phyloP scores from a whole-genome alignment of 2,113 vertebrate species.

The Periophthalmodon schlosseri region DNA sequence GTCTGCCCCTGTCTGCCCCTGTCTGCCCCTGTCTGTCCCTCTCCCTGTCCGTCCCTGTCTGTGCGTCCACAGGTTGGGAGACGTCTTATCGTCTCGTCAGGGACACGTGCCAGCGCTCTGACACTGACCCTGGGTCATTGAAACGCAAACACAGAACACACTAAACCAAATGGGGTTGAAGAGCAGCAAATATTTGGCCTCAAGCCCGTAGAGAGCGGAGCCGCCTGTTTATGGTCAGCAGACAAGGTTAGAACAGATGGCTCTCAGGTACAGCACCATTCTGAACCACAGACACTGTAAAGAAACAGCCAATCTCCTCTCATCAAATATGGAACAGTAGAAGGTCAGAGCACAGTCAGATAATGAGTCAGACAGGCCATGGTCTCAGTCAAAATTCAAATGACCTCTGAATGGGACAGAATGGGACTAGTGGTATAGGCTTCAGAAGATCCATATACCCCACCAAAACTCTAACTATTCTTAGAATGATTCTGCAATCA shows the following conservation, averaged over 20 bases:
- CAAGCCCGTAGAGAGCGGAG: constrained; percentile 58
- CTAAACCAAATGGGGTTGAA: constrained; percentile 72
- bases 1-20: neutral
- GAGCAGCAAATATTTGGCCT: constrained; percentile 80
- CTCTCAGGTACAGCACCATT: constrained; percentile 32
- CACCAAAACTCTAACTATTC: too few species aligned
- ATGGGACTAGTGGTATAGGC: neutral
- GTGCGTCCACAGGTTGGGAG: constrained; percentile 59
- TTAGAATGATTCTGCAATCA: too few species aligned
- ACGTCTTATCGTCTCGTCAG: constrained; percentile 75
- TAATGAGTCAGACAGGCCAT: constrained; percentile 2
- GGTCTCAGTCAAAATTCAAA: neutral
- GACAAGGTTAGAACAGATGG: constrained; percentile 70
- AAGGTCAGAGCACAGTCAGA: constrained; percentile 23
- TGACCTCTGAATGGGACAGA: neutral
- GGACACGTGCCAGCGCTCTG: constrained; percentile 74
- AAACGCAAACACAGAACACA: constrained; percentile 74
- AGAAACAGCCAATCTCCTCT: constrained; percentile 46
- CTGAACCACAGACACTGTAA: constrained; percentile 46
- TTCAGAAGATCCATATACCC: neutral
- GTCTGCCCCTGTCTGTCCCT: neutral
- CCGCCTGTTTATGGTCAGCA: constrained; percentile 64
- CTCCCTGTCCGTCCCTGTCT: neutral
- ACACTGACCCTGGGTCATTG: constrained; percentile 75
- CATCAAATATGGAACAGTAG: constrained; percentile 50